phyloP scores from a whole-genome alignment of 1,140 invertebrate genomes.

The Drosophila yakuba region DNA sequence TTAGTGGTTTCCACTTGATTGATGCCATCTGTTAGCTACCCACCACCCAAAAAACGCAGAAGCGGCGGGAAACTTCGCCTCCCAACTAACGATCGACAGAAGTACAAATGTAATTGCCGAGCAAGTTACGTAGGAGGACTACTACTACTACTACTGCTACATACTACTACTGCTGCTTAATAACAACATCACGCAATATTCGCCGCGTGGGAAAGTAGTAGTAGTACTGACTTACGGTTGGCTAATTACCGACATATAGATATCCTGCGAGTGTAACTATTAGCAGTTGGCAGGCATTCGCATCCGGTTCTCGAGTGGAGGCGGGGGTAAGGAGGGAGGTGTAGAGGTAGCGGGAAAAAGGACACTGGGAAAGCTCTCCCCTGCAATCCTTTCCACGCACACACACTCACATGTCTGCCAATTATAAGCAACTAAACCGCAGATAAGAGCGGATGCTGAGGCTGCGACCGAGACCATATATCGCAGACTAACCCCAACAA shows the following conservation, averaged over 20 bases:
- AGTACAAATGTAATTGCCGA: conserved; percentile 47
- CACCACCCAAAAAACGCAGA: conserved; percentile 16
- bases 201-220: conserved; percentile 61
- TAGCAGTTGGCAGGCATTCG: conserved; percentile 49
- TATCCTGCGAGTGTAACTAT: conserved; percentile 49
- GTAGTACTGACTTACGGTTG: conserved; percentile 51
- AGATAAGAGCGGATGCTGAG: conserved; percentile 78
- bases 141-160: conserved; percentile 10
- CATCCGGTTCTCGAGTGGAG: conserved; percentile 36
- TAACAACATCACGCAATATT: conserved; percentile 59
- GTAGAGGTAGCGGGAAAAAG: conserved; percentile 9
- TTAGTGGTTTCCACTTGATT: conserved; percentile 82
- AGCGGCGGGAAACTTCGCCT: conserved; percentile 25
- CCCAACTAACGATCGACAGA: conserved; percentile 50
- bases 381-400: conserved; percentile 34
- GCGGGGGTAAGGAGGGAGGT: not conserved
- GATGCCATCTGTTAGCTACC: conserved; percentile 69
- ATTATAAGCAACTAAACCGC: conserved; percentile 82
- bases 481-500: conserved; percentile 48
- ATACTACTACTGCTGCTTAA: conserved; percentile 16
- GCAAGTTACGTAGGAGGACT: conserved; percentile 38
- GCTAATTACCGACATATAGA: conserved; percentile 57
- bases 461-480: conserved; percentile 29
- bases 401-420: conserved; percentile 78
- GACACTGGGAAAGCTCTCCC: conserved; percentile 49